These are phyloP conservation scores for Brachyalestes nurse DNA, from an alignment of 2,797 vertebrate genomes.

Conservation along the genomic window DNA sequence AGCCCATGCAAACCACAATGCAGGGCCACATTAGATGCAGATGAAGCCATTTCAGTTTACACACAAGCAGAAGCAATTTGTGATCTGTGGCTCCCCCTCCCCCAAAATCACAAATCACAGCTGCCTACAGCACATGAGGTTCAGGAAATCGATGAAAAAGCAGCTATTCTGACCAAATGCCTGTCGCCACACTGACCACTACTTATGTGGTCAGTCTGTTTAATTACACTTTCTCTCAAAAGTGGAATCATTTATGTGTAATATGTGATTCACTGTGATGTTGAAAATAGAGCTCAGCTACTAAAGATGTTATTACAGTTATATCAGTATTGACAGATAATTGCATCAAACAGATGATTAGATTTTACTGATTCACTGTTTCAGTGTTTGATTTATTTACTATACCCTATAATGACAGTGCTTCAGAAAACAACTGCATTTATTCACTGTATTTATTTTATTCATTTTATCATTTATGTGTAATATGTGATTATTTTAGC, in stretches of 20 bases:
- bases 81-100: too few species aligned
- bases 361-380: too few species aligned
- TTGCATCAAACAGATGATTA: too few species aligned
- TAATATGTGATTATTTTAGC: background rate
- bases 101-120: background rate
- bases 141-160: conserved; percentile 16
- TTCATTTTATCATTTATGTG: background rate
- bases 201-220: conserved; percentile 2
- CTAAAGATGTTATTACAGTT: too few species aligned
- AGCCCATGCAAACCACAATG: background rate
- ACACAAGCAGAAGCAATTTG: background rate
- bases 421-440: too few species aligned
- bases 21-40: background rate
- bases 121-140: background rate
- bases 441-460: too few species aligned
- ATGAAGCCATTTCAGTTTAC: background rate
- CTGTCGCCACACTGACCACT: conserved; percentile 7
- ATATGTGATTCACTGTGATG: too few species aligned
- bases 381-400: too few species aligned
- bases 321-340: too few species aligned
- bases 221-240: background rate
- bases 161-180: conserved; percentile 2
- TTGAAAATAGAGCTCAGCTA: too few species aligned
- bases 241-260: background rate
- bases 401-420: too few species aligned